A percentile compares a stretch with the other conserved stretches of the same genome.
Evolutionary conservation across 53 echinoderm and acorn worm species (phyloP).

Genomic region (Mesocentrotus franciscanus): DNA sequence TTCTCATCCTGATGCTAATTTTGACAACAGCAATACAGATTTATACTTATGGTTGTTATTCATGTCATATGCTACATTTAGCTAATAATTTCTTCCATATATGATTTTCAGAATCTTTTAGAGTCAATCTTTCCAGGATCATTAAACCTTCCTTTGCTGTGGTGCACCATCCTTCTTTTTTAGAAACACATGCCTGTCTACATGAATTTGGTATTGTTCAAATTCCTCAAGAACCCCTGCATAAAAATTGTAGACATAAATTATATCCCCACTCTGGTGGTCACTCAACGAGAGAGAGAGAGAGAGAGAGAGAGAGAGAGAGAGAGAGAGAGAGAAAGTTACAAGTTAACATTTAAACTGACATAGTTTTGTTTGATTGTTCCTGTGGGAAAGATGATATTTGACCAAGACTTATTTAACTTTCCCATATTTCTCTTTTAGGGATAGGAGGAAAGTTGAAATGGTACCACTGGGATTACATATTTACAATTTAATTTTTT

Average conservation of each 20-base stretch:
- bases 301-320: neutral
- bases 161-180: neutral
- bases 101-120: neutral
- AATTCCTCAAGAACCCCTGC: neutral
- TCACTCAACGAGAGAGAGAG: neutral
- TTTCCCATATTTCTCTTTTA: neutral
- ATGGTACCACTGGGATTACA: neutral
- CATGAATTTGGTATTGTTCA: neutral
- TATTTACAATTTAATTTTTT: neutral
- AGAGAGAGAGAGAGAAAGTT: neutral
- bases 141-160: neutral
- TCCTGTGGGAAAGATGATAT: conserved; percentile 37
- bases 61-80: neutral
- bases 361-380: neutral
- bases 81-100: neutral
- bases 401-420: neutral
- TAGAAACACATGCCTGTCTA: neutral
- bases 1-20: neutral
- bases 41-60: neutral
- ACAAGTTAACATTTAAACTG: conserved; percentile 12
- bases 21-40: too few relatives aligned
- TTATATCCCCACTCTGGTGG: conserved; percentile 44
- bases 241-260: neutral
- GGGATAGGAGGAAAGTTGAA: neutral
- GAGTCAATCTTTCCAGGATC: neutral